Base-by-base conservation (phyloP, 2,113 vertebrate species). In the Calyptommatus sinebrachiatus region DNA sequence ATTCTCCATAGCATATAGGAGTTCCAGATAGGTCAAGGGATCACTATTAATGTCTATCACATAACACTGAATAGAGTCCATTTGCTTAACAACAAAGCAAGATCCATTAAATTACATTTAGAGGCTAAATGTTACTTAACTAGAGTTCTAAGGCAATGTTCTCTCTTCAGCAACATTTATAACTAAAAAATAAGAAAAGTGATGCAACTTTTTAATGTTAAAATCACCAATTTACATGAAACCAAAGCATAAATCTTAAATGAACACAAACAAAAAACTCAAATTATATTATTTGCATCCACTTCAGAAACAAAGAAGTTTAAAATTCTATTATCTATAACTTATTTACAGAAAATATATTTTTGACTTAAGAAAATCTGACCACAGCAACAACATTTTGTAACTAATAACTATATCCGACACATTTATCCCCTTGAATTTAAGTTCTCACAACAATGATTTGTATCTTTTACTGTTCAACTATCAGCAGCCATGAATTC, bases 321-420 rank as follows among this genome's bases (percentile, higher is more conserved):
- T 53, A 86, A 84, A 26, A 70, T 71, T 1, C 0, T 0, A 1
- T 82, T 18, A 26, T 79, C 26, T n/a, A 87, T 80, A 26, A 57
- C n/a, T 7, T 79, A 74, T 67, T 73, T 66, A 69, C 61, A 12
- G 53, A 12, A 22, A 67, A 50, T 16, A 0, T 60, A 31, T 35
- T 85, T 78, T 66, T 57, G 83, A 10, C 63, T 61, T 84, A 86
- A 87, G 18, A 26, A n/a, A 77, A 10, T 35, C 57, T 68, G 5
- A 26, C 83, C 77, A 68, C 62, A 76, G 60, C 76, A n/a, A 69
- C 72, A 81, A 18, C 35, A 75, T 21, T 65, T 0, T 31, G 5
- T 1, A 74, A 81, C 24, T 4, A 88, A 63, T 41, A 7, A 22
- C 69, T 67, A 71, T 70, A 88, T 3, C n/a, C 70, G 68, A 6